phyloP scores from a whole-genome alignment of 2,888 invertebrate species.

The Masnerella sp. region DNA sequence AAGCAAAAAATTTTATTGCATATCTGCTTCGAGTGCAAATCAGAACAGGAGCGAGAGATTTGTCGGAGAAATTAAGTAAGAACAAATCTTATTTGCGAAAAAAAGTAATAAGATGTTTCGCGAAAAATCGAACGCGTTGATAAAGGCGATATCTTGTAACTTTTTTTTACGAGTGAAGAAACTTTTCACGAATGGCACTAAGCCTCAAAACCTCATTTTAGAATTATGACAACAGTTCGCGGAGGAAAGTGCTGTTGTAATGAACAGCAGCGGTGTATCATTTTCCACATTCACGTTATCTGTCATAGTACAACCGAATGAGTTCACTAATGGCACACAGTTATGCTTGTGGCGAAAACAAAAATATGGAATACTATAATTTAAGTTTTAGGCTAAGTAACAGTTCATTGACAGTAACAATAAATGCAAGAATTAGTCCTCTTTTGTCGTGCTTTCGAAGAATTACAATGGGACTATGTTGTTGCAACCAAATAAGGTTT shows the following conservation, averaged over 20 bases:
- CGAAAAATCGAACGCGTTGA: too few relatives aligned
- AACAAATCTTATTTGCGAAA: too few relatives aligned
- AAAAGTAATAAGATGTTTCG: too few relatives aligned
- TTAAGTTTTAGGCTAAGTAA: constrained; percentile 28
- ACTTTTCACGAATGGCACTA: too few relatives aligned
- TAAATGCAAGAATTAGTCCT: constrained; percentile 36
- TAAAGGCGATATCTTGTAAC: too few relatives aligned
- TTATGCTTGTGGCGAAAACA: constrained; percentile 27
- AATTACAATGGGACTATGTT: constrained; percentile 22
- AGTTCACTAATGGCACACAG: constrained; percentile 23
- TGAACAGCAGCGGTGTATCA: constrained; percentile 7
- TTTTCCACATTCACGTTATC: constrained; percentile 11
- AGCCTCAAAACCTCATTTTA: neutral
- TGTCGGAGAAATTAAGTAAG: too few relatives aligned
- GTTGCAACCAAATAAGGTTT: constrained; percentile 21
- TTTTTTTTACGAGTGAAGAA: too few relatives aligned
- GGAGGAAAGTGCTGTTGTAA: constrained; percentile 17
- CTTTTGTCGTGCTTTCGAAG: constrained; percentile 25
- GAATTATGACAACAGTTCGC: constrained; percentile 8
- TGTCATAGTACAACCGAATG: constrained; percentile 8
- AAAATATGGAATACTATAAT: constrained; percentile 27
- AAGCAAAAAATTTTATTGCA: too few relatives aligned
- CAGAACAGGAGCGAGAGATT: too few relatives aligned
- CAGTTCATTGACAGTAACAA: constrained; percentile 37
- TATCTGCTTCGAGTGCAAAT: too few relatives aligned